phyloP scores from a whole-genome alignment of 2,797 vertebrate species.

The Sebastes cheni region DNA sequence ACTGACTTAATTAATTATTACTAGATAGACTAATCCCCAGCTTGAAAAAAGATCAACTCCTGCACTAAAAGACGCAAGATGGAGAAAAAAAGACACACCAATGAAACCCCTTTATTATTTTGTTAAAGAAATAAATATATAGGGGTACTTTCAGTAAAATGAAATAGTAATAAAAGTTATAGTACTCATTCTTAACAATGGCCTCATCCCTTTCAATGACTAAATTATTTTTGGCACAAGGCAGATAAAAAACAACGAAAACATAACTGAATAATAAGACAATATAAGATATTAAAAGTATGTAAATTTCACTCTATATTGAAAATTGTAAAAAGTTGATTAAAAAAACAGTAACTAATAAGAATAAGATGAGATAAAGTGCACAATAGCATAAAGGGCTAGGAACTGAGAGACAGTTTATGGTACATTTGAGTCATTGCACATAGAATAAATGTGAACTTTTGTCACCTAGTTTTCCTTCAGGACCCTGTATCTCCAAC shows the following conservation, averaged over 20 bases:
- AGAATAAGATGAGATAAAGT: background rate
- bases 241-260: background rate
- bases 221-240: background rate
- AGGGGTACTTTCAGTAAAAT: background rate
- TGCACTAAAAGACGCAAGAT: background rate
- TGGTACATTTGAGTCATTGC: background rate
- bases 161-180: background rate
- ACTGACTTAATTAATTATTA: background rate
- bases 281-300: background rate
- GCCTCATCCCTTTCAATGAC: background rate
- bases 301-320: background rate
- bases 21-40: background rate
- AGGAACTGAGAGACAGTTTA: background rate
- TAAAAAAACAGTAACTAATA: background rate
- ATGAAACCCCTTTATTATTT: background rate
- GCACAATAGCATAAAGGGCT: background rate
- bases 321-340: conserved; percentile 2
- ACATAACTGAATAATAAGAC: background rate
- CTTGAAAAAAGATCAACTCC: background rate
- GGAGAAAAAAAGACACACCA: background rate
- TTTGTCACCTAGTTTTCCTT: no score
- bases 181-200: background rate
- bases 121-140: background rate
- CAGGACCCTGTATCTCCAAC: background rate
- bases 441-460: background rate